Conservation (phyloP, 2,888 invertebrate genomes). For the Pammene fasciana region DNA sequence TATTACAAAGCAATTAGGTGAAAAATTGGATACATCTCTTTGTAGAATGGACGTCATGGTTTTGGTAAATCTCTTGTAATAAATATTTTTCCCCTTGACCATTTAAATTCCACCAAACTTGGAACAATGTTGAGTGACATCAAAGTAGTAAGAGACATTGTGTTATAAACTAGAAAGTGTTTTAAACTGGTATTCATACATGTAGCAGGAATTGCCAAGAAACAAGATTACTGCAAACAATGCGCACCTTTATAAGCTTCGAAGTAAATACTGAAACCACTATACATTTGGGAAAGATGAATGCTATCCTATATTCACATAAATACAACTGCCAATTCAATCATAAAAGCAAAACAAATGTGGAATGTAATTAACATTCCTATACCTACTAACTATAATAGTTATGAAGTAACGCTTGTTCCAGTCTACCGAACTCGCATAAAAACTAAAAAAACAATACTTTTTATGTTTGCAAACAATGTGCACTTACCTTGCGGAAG, state of each 20-base stretch:
- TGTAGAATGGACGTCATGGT: too few relatives aligned
- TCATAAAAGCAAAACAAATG: constrained; percentile 17
- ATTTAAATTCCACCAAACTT: too few relatives aligned
- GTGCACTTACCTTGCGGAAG: constrained; percentile 92
- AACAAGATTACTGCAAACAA: too few relatives aligned
- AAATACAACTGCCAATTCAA: not conserved
- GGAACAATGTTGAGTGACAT: too few relatives aligned
- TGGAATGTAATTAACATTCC: constrained; percentile 10
- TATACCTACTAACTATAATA: constrained; percentile 15
- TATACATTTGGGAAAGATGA: constrained; percentile 40
- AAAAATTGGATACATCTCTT: too few relatives aligned
- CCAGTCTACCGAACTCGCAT: constrained; percentile 8
- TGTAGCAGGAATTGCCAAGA: too few relatives aligned
- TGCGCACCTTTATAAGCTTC: not conserved
- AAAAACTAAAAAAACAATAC: constrained; percentile 25
- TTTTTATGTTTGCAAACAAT: constrained; percentile 18
- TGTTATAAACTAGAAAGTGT: too few relatives aligned
- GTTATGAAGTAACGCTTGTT: constrained; percentile 30
- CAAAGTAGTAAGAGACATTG: too few relatives aligned
- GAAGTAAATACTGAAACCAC: not conserved
- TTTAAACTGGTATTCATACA: too few relatives aligned
- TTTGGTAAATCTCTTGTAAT: too few relatives aligned
- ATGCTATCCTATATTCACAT: constrained; percentile 39
- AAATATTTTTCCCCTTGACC: too few relatives aligned
- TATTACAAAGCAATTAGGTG: too few relatives aligned